phyloP scores from a whole-genome alignment of 1,140 invertebrate species.

The Halotydeus destructor region DNA sequence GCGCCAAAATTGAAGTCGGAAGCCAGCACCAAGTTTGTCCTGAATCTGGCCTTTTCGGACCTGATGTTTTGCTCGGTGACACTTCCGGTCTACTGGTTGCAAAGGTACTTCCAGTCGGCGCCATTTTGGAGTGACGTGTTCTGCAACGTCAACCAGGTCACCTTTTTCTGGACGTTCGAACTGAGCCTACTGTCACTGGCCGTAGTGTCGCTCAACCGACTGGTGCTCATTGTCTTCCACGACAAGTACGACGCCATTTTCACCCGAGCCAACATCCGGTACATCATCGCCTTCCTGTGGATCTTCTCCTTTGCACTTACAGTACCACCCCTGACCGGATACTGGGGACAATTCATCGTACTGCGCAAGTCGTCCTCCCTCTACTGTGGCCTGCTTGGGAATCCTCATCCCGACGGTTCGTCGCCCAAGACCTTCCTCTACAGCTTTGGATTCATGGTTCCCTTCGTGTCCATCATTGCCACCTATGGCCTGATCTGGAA shows the following conservation, averaged over 20 bases:
- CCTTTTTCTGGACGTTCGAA: conserved; percentile 65
- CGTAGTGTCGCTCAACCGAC: too few relatives aligned
- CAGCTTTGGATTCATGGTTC: conserved; percentile 53
- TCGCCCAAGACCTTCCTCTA: conserved; percentile 71
- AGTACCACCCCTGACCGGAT: conserved; percentile 48
- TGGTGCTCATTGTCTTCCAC: conserved; percentile 16
- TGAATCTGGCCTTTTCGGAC: conserved; percentile 62
- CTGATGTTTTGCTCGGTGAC: conserved; percentile 62
- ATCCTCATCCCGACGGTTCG: conserved; percentile 36
- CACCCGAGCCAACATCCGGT: conserved; percentile 10
- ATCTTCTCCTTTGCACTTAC: conserved; percentile 38
- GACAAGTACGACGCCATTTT: conserved; percentile 15
- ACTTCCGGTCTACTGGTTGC: conserved; percentile 45
- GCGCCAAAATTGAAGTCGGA: conserved; percentile 32
- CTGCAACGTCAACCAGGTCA: conserved; percentile 70
- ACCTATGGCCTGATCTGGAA: conserved; percentile 66
- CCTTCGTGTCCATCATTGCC: conserved; percentile 53
- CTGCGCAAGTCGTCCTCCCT: conserved; percentile 27
- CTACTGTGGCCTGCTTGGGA: conserved; percentile 30
- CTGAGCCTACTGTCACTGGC: too few relatives aligned
- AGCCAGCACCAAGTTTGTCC: conserved; percentile 65
- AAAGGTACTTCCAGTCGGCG: conserved; percentile 66
- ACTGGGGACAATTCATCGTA: conserved; percentile 58
- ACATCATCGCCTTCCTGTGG: conserved; percentile 39
- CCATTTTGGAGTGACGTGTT: conserved; percentile 52